Conservation (phyloP, 2,113 vertebrate genomes). For the Falcunculus frontatus region DNA sequence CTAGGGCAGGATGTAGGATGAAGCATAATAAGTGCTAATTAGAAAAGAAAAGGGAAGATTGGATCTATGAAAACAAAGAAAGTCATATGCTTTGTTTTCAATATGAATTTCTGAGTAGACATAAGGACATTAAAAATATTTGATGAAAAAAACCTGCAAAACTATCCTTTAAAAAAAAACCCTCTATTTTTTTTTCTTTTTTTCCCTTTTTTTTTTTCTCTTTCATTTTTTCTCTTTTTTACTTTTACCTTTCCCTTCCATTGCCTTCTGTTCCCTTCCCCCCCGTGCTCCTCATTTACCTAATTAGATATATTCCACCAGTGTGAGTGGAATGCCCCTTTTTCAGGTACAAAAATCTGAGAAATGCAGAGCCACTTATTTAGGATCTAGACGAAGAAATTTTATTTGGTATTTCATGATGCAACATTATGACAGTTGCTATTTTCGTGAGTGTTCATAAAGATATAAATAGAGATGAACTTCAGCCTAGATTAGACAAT, state of each 20-base stretch:
- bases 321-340: background rate
- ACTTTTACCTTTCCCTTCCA: background rate
- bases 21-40: background rate
- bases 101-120: background rate
- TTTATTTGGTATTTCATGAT: background rate
- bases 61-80: background rate
- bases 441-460: background rate
- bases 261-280: background rate
- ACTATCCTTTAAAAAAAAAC: background rate
- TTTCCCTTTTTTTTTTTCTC: too few relatives aligned
- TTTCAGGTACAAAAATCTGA: background rate
- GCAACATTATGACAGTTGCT: background rate
- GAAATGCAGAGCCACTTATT: background rate
- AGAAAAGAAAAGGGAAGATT: background rate
- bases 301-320: background rate
- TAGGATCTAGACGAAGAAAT: background rate
- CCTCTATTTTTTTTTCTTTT: background rate
- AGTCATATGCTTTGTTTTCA: background rate
- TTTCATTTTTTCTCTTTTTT: background rate
- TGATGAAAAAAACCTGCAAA: background rate
- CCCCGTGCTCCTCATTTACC: background rate
- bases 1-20: background rate
- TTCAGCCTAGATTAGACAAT: background rate
- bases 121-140: background rate
- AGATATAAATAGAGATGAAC: background rate